These are phyloP conservation scores for Rhombomys opimus DNA, from an alignment of 2,113 vertebrate species.

Conservation along the genomic window DNA sequence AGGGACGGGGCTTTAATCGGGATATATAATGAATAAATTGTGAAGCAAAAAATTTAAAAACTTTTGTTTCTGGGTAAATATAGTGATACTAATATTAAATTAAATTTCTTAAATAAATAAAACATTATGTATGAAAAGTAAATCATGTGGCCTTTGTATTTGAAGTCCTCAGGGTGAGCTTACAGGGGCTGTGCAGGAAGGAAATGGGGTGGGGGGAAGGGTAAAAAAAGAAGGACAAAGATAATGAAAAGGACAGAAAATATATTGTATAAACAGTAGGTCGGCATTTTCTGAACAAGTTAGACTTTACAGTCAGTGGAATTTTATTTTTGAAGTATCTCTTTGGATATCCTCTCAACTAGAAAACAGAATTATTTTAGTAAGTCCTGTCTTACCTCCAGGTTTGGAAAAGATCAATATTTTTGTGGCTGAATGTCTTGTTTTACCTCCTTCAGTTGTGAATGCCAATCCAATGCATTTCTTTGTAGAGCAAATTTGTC, in stretches of 20 bases:
- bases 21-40: too few relatives aligned
- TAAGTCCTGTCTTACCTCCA: neutral
- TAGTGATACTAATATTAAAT: neutral
- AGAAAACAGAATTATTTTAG: neutral
- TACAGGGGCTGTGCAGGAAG: neutral
- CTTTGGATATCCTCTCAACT: neutral
- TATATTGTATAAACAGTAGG: neutral
- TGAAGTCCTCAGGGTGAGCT: neutral
- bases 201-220: neutral
- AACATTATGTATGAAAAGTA: neutral
- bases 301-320: neutral
- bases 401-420: neutral
- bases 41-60: too few relatives aligned
- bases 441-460: neutral
- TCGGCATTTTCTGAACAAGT: neutral
- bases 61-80: neutral
- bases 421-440: neutral
- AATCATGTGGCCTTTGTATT: neutral
- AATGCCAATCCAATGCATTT: neutral
- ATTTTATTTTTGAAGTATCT: conserved; percentile 7
- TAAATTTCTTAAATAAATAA: conserved; percentile 34
- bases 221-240: neutral
- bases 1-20: too few relatives aligned
- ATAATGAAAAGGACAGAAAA: neutral
- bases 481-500: neutral